Percentiles rank a stretch among this genome's conserved stretches.
These are phyloP conservation scores for Hydrotaea diabolus DNA, from an alignment of 2,888 invertebrate species.

Conservation along the genomic window DNA sequence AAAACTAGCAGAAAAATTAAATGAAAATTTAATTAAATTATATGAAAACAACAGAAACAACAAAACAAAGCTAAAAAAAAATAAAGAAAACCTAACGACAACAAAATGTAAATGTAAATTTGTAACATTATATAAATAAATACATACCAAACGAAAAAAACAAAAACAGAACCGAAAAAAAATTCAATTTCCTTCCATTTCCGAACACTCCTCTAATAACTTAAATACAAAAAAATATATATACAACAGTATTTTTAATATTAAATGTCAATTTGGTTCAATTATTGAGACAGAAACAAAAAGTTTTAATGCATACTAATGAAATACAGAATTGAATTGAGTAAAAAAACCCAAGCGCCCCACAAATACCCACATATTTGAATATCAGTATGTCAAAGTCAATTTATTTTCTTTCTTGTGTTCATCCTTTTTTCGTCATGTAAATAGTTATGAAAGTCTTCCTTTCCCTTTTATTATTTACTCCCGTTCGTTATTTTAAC, in stretches of 20 bases:
- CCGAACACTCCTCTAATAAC: not conserved
- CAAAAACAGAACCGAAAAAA: constrained; percentile 30
- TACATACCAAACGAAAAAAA: constrained; percentile 31
- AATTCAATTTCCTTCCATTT: constrained; percentile 17
- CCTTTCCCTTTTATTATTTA: not conserved
- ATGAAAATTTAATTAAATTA: constrained; percentile 26
- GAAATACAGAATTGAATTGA: constrained; percentile 21
- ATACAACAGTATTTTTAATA: constrained; percentile 30
- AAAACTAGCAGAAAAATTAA: constrained; percentile 29
- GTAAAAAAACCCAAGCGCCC: not conserved
- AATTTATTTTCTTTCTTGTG: not conserved
- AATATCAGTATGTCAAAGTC: constrained; percentile 57
- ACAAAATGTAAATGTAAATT: constrained; percentile 55
- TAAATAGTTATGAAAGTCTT: constrained; percentile 36
- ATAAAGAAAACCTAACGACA: constrained; percentile 10
- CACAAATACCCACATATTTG: not conserved
- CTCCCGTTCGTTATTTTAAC: not conserved
- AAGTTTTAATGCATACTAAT: not conserved
- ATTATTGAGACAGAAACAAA: constrained; percentile 60
- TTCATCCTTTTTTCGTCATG: constrained; percentile 43
- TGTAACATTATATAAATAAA: constrained; percentile 55
- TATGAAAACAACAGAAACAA: not conserved
- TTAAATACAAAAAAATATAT: not conserved
- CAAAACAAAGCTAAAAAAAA: constrained; percentile 10
- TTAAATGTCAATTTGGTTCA: constrained; percentile 72